Evolutionary conservation across 2,888 invertebrate species (phyloP), one percentile per base, ranked within the genome.

Genomic region (Erebia epiphron): DNA sequence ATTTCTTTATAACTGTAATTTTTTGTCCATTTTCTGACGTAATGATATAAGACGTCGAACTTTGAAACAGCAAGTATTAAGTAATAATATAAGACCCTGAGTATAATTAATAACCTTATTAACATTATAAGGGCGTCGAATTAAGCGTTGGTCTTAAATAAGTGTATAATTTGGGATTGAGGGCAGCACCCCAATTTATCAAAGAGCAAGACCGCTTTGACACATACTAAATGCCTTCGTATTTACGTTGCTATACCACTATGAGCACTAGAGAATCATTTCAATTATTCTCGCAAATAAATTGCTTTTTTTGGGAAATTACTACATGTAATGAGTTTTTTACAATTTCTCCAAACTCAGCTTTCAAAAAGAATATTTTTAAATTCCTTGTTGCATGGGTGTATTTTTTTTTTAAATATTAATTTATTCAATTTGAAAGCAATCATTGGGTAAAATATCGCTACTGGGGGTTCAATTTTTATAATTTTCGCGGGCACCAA

Each of bases 131-230:
- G 56, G 18, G 41, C 41, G 18, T 54, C 11, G 43, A 65, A 56
- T 16, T 50, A 64, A 56, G 65, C 65, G 43, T 18, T 64, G 35
- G 50, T 52, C 43, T 16, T 43, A 60, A 60, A 26, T 60, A 35
- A 54, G 18, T 18, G 16, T 54, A 68, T 18, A 43, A 57, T 56
- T 68, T 68, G 43, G 62, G 3, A 60, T 60, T 58, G 50, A 58
- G 62, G 46, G 26, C 49, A 56, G 49, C 46, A 50, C 46, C 26
- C 41, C 49, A 64, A 64, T 69, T 64, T 57, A 64, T 69, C 69
- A 64, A 64, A 64, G 50, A 65, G 56, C 65, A 54, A 69, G n/a
- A 64, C 62, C 68, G 26, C 64, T 49, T 63, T 57, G 49, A 69
- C 63, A 56, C 54, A 69, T 14, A 69, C 46, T 68, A 68, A 68